Conservation (phyloP, 1,140 invertebrate genomes). For the Ostrea denselamellosa region DNA sequence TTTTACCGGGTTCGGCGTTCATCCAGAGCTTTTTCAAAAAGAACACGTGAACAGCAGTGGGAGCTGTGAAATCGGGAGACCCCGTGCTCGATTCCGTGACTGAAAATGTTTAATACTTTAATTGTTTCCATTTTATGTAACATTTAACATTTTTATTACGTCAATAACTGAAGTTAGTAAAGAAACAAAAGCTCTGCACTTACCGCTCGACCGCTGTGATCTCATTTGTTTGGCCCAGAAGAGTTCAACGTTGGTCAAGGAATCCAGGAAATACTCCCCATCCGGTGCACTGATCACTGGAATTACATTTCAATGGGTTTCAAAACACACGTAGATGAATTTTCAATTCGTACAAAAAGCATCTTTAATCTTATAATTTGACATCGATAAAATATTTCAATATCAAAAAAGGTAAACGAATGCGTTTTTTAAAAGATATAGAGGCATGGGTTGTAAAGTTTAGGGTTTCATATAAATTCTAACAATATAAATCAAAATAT, state of each 20-base stretch:
- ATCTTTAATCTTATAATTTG: too few relatives aligned
- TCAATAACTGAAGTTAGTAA: too few relatives aligned
- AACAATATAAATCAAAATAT: too few relatives aligned
- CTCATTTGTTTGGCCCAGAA: conserved; percentile 55
- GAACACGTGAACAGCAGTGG: conserved; percentile 48
- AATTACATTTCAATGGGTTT: conserved; percentile 36
- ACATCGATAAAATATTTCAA: too few relatives aligned
- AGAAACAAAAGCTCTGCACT: conserved; percentile 22
- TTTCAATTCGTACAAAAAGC: too few relatives aligned
- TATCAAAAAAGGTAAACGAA: too few relatives aligned
- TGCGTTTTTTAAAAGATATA: too few relatives aligned
- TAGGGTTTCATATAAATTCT: too few relatives aligned
- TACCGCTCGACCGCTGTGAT: conserved; percentile 50
- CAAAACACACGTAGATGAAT: background rate
- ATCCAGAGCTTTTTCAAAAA: conserved; percentile 76
- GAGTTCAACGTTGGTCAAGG: conserved; percentile 65
- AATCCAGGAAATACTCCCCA: conserved; percentile 69
- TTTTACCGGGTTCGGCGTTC: conserved; percentile 64
- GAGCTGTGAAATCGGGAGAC: background rate
- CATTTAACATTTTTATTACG: too few relatives aligned
- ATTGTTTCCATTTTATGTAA: too few relatives aligned
- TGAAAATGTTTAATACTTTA: background rate
- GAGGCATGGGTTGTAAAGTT: too few relatives aligned
- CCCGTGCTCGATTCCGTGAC: background rate
- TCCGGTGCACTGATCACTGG: conserved; percentile 67